A percentile compares a stretch with the other conserved stretches of the same genome.
phyloP scores from a whole-genome alignment of 2,888 invertebrate genomes.

The Drosophila flavopinicola region DNA sequence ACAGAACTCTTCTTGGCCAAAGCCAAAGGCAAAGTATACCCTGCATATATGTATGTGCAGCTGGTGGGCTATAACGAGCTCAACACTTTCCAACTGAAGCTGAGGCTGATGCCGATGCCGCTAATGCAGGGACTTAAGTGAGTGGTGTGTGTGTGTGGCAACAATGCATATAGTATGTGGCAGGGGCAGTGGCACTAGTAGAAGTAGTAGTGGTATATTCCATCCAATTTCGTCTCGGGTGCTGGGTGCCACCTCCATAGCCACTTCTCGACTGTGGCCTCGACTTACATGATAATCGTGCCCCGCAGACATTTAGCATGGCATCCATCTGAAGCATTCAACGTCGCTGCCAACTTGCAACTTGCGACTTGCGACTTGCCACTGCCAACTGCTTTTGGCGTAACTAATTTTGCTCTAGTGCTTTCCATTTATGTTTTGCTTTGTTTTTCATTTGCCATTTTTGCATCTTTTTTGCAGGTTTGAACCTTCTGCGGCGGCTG shows the following conservation, averaged over 20 bases:
- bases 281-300: conserved; percentile 72
- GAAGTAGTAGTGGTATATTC: background rate
- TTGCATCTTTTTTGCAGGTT: conserved; percentile 26
- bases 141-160: conserved; percentile 16
- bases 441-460: conserved; percentile 6
- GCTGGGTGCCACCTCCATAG: conserved; percentile 24
- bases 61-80: conserved; percentile 25
- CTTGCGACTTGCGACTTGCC: too few relatives aligned
- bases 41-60: background rate
- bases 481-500: conserved; percentile 43
- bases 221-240: background rate
- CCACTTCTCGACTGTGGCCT: conserved; percentile 12
- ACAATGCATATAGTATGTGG: background rate
- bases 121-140: conserved; percentile 42
- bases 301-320: conserved; percentile 74
- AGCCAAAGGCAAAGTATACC: too few relatives aligned
- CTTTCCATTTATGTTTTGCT: conserved; percentile 52
- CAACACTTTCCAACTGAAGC: conserved; percentile 29
- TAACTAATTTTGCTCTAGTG: conserved; percentile 77
- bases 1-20: too few relatives aligned
- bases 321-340: conserved; percentile 54
- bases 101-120: conserved; percentile 23
- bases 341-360: conserved; percentile 51
- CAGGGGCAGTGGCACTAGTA: too few relatives aligned
- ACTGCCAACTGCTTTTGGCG: conserved; percentile 71